These are phyloP conservation scores for Galago senegalensis DNA, from an alignment of 2,797 vertebrate genomes.

Conservation along the genomic window DNA sequence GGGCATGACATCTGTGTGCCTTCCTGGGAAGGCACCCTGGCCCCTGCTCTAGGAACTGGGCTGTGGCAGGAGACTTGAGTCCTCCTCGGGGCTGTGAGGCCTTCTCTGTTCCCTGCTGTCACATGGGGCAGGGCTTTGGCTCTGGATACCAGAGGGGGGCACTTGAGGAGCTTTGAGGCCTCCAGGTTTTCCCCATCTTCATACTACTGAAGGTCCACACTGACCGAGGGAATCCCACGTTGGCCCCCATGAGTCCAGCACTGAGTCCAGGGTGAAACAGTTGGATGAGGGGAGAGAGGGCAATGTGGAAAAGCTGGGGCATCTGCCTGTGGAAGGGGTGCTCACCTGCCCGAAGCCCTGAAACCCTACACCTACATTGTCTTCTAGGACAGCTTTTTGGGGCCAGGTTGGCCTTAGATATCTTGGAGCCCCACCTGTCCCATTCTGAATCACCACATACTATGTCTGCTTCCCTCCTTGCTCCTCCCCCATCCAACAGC, in stretches of 20 bases:
- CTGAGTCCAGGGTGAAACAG: not conserved
- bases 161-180: not conserved
- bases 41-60: not conserved
- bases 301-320: no score
- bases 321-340: not conserved
- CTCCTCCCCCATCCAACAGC: no score
- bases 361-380: not conserved
- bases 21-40: not conserved
- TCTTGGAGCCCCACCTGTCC: not conserved
- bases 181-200: not conserved
- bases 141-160: not conserved
- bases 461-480: not conserved
- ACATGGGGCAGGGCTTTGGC: no score
- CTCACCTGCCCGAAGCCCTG: not conserved
- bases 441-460: not conserved
- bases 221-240: not conserved
- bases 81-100: not conserved
- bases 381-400: not conserved
- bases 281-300: not conserved
- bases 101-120: not conserved
- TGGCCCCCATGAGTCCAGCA: not conserved
- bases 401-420: not conserved
- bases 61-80: no score
- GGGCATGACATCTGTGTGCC: not conserved
- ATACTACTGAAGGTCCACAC: not conserved